Percentiles rank a stretch among this genome's conserved stretches.
Conservation (phyloP, 1,140 invertebrate species). For the Eupristina koningsbergeri region DNA sequence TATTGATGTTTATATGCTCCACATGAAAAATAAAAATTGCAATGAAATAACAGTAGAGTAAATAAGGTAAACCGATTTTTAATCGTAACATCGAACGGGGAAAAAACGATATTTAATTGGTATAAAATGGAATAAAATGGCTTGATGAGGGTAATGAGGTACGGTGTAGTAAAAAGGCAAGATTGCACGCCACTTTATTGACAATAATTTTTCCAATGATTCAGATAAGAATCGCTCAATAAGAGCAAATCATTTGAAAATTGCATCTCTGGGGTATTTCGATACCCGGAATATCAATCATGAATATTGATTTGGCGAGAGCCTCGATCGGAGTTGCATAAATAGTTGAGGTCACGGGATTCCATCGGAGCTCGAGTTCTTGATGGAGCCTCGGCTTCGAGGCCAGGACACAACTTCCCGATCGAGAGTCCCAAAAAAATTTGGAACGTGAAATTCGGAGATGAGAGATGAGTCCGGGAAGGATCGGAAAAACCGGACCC, state of each 20-base stretch:
- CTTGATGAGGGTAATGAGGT: too few species aligned
- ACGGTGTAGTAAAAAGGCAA: background rate
- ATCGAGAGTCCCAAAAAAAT: constrained; percentile 17
- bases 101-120: too few species aligned
- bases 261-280: background rate
- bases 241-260: too few species aligned
- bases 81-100: too few species aligned
- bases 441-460: constrained; percentile 30
- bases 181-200: background rate
- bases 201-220: background rate
- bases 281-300: background rate
- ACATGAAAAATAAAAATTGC: too few species aligned
- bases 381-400: background rate
- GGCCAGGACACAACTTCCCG: background rate
- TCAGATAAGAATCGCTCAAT: too few species aligned
- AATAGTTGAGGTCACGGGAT: constrained; percentile 8
- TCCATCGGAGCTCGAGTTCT: too few species aligned
- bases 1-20: too few species aligned
- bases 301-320: background rate
- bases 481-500: background rate
- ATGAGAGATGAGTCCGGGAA: background rate
- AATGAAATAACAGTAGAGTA: too few species aligned
- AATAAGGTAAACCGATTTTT: too few species aligned
- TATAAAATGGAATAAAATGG: too few species aligned
- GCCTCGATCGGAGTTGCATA: background rate